A percentile compares a stretch with the other conserved stretches of the same genome.
These are phyloP conservation scores for Heterocephalus glaber DNA, from an alignment of 2,113 vertebrate species.

Conservation along the genomic window DNA sequence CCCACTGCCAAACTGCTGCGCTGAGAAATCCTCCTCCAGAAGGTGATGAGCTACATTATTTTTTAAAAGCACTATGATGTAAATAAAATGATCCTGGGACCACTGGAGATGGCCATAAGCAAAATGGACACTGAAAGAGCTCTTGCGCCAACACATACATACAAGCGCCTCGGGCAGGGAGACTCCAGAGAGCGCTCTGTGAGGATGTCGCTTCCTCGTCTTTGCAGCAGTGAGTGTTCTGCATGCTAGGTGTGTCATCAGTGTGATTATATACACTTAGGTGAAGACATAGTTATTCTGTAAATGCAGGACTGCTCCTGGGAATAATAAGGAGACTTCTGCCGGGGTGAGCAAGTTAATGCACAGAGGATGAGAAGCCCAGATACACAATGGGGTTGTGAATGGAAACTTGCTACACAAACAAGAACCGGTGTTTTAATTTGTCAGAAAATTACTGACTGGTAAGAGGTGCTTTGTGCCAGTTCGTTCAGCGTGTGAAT, in stretches of 20 bases:
- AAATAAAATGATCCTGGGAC: neutral
- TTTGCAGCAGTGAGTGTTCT: neutral
- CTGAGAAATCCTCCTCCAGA: neutral
- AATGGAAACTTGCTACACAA: constrained; percentile 50
- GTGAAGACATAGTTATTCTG: neutral
- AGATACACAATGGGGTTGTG: neutral
- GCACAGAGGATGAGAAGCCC: neutral
- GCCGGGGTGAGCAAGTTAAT: neutral
- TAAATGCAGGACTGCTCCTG: neutral
- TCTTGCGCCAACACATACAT: neutral
- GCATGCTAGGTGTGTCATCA: accelerated
- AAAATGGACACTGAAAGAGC: neutral
- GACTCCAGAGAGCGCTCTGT: accelerated
- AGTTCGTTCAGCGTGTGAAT: neutral
- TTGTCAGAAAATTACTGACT: constrained; percentile 53
- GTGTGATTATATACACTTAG: neutral
- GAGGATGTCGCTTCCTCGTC: neutral
- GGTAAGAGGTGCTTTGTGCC: neutral
- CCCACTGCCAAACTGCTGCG: neutral
- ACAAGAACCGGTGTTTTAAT: constrained; percentile 11
- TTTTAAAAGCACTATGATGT: neutral
- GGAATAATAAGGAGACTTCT: neutral
- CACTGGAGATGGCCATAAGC: neutral
- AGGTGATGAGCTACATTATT: neutral
- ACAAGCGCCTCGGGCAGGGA: accelerated